Base-by-base conservation (phyloP, 2,888 invertebrate species). In the Harpalus rubripes region DNA sequence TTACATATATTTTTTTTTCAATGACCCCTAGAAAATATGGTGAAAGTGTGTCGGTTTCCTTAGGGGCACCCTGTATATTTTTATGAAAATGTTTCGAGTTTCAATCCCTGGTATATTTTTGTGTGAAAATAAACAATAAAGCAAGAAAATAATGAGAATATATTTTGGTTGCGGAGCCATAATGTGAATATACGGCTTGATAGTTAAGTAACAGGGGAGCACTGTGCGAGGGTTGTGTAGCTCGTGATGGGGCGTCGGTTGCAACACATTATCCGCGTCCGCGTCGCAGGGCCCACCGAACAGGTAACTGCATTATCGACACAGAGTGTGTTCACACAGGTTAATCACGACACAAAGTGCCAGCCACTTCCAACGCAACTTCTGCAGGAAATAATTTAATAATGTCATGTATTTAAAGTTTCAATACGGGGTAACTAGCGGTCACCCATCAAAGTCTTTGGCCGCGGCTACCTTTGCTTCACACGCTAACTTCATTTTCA, bases 251-350 rank as follows among this genome's bases (percentile, higher is more conserved):
- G 63, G 63, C 63, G 63, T 39, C 68, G 68, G 68, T 68, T 68
- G 68, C 68, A 39, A 15, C 68, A 68, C 39, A 68, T 68, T 68
- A 68, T 68, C 32, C 68, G 68, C 15, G 68, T 68, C 32, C 68
- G 68, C 15, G 68, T 68, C 39, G 68, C 79, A 80, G 39, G 80
- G 26, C 56, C 61, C 80, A 61, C 61, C 52, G 61, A 80, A 80
- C 80, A 80, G 80, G 80, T 80, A 80, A 80, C 80, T 59, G 61
- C 80, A 80, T 80, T 80, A 80, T 80, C 16, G 63, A 18, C 56
- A 39, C 74, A 7, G 52, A 44, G 74, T 44, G 56, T 41, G 56
- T 56, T 41, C 18, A 63, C 26, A 63, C 63, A 63, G 22, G 63
- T 63, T 22, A 22, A 63, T 22, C 63, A 63, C 63, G 44, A 52